Conservation (phyloP, 2,113 vertebrate species). For the Spizaetus ornatus region DNA sequence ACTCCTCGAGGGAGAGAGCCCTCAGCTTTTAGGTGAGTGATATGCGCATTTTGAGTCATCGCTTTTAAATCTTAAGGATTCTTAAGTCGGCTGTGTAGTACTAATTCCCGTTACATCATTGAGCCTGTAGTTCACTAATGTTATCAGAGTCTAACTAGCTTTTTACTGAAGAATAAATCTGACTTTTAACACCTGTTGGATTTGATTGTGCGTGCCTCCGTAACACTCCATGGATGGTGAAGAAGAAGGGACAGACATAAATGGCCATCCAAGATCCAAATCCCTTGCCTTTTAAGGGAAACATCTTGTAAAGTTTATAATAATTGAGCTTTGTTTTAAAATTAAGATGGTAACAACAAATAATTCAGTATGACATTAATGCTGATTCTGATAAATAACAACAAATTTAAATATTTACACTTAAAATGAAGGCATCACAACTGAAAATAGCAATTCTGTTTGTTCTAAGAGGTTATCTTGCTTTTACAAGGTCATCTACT, state of each 20-base stretch:
- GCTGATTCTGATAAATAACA: not conserved
- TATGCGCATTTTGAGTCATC: no score
- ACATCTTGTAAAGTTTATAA: accelerated
- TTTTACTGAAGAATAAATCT: no score
- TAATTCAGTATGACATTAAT: not conserved
- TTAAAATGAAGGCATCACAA: not conserved
- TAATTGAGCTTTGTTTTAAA: not conserved
- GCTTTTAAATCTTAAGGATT: no score
- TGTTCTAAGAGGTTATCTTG: not conserved
- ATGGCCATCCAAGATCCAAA: not conserved
- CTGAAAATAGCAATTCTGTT: not conserved
- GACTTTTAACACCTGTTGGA: no score
- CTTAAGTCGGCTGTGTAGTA: no score
- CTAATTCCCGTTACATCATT: no score
- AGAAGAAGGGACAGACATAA: not conserved
- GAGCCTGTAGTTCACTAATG: no score
- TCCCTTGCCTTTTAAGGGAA: not conserved
- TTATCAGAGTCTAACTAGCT: no score
- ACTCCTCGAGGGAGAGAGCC: no score
- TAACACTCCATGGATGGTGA: not conserved
- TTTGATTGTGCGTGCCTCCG: no score
- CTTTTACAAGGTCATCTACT: not conserved
- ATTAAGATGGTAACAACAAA: not conserved
- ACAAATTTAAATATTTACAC: not conserved
- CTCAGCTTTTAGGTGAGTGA: no score